Evolutionary conservation across 2,888 invertebrate species (phyloP).

Genomic region (Polyploca ridens): DNA sequence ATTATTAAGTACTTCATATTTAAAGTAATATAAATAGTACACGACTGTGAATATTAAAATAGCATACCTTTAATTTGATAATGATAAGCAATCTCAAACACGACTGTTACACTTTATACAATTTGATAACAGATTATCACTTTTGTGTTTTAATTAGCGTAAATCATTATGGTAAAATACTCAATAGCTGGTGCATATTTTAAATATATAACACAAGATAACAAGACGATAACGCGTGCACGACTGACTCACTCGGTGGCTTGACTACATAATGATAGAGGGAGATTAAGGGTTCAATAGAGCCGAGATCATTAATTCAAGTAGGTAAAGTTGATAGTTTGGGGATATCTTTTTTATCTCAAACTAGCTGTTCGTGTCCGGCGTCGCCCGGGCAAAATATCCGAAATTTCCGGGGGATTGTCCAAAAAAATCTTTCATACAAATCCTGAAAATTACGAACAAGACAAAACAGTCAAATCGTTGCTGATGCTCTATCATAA

Average conservation of each 20-base stretch:
- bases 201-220: constrained; percentile 22
- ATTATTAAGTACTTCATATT: too few species aligned
- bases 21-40: too few species aligned
- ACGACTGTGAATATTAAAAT: neutral
- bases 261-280: constrained; percentile 14
- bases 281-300: constrained; percentile 14
- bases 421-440: too few species aligned
- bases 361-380: too few species aligned
- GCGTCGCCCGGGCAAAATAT: too few species aligned
- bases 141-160: neutral
- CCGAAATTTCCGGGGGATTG: too few species aligned
- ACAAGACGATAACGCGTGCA: constrained; percentile 21
- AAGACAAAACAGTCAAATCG: too few species aligned
- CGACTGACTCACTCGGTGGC: constrained; percentile 22
- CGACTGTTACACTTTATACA: constrained; percentile 20
- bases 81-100: constrained; percentile 26
- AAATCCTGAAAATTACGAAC: too few species aligned
- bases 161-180: neutral
- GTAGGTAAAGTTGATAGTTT: too few species aligned
- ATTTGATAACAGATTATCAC: neutral
- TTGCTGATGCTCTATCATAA: too few species aligned
- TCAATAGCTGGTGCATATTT: neutral
- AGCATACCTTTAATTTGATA: constrained; percentile 26
- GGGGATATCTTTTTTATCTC: too few species aligned
- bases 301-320: constrained; percentile 11